These are phyloP conservation scores for Planiliza haematocheilus DNA, from an alignment of 2,113 vertebrate genomes.

Conservation along the genomic window DNA sequence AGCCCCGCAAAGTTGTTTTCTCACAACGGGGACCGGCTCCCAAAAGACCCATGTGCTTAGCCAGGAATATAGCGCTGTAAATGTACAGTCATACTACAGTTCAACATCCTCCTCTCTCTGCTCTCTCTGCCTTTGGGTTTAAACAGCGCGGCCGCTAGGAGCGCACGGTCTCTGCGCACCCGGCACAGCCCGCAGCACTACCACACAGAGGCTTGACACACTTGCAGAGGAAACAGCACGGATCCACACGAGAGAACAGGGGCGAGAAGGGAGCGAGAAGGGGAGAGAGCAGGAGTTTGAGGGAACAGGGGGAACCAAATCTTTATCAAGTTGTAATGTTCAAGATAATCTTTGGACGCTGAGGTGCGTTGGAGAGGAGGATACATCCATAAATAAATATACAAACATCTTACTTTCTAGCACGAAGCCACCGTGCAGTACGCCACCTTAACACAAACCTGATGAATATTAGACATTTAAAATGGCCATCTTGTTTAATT, in stretches of 20 bases:
- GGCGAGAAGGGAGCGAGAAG: not conserved
- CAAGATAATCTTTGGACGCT: not conserved
- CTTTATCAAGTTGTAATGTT: not conserved
- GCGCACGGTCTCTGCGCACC: slow-evolving; percentile 76
- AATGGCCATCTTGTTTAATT: not conserved
- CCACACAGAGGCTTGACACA: slow-evolving; percentile 45
- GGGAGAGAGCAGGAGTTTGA: not conserved
- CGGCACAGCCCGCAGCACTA: slow-evolving; percentile 75
- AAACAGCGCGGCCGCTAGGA: slow-evolving; percentile 74
- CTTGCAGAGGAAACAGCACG: slow-evolving; percentile 31
- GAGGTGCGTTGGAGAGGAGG: not conserved
- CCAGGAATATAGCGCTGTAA: slow-evolving; percentile 46
- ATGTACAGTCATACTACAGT: slow-evolving; percentile 67
- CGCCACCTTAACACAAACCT: not conserved
- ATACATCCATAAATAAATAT: slow-evolving; percentile 2
- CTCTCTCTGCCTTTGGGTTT: slow-evolving; percentile 45
- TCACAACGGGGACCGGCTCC: slow-evolving; percentile 40
- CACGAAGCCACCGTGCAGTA: not conserved
- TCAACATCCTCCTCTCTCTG: slow-evolving; percentile 64
- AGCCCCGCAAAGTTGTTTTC: slow-evolving; percentile 56
- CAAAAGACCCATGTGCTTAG: slow-evolving; percentile 57
- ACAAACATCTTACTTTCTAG: not conserved
- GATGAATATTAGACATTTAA: not conserved
- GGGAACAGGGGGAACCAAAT: slow-evolving; percentile 5
- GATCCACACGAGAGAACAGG: slow-evolving; percentile 58